phyloP scores from a whole-genome alignment of 2,113 vertebrate genomes.

The Amazona guildingii region DNA sequence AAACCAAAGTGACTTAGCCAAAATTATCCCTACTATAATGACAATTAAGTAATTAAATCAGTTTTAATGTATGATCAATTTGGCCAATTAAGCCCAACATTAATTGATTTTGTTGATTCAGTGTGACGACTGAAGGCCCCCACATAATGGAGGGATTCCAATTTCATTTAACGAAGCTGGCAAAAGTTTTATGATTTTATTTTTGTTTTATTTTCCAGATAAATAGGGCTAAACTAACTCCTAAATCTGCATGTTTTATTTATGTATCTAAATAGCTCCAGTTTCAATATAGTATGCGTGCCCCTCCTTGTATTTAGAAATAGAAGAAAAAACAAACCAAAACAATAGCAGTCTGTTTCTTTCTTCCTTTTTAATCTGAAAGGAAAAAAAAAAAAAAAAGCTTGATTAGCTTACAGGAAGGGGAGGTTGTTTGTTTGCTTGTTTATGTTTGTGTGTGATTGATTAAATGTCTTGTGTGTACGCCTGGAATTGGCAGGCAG shows the following conservation, averaged over 20 bases:
- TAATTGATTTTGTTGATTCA: constrained; percentile 3
- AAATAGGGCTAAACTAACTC: background rate
- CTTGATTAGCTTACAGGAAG: constrained; percentile 11
- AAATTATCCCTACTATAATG: background rate
- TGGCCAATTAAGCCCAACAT: background rate
- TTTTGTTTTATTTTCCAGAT: background rate
- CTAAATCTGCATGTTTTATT: background rate
- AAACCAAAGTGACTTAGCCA: background rate
- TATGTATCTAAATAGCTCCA: background rate
- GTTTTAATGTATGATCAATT: constrained; percentile 4
- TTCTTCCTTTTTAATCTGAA: constrained; percentile 4
- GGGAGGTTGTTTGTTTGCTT: constrained; percentile 28
- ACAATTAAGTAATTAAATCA: background rate
- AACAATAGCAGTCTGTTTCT: background rate
- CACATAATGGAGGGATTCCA: background rate
- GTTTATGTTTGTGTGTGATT: constrained; percentile 54
- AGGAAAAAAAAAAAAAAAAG: background rate
- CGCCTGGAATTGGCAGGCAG: constrained; percentile 51
- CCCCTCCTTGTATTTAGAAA: background rate
- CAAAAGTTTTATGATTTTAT: background rate
- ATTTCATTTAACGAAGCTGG: constrained; percentile 1
- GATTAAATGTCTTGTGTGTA: background rate
- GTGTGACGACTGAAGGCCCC: background rate
- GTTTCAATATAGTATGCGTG: background rate
- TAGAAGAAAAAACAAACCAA: background rate